These are phyloP conservation scores for Manduca sexta DNA, from an alignment of 1,140 invertebrate species.

Conservation along the genomic window DNA sequence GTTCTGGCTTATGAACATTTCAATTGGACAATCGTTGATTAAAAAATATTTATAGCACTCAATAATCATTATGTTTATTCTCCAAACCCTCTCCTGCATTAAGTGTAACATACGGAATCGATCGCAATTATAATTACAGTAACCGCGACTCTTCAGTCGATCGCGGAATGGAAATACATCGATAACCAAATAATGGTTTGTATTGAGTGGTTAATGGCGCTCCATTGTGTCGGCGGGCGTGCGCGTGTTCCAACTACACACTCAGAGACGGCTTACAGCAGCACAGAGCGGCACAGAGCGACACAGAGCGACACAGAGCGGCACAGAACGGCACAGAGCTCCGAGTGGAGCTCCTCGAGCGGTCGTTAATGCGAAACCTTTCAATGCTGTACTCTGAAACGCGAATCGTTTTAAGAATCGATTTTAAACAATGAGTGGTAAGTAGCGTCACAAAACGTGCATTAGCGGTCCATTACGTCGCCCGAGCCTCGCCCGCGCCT, in stretches of 20 bases:
- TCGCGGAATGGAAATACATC: not conserved
- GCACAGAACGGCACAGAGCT: not conserved
- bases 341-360: not conserved
- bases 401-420: not conserved
- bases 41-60: no score
- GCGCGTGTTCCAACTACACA: not conserved
- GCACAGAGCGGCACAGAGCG: not conserved
- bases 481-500: not conserved
- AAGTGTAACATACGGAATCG: no score
- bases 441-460: not conserved
- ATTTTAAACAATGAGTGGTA: not conserved
- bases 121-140: no score
- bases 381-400: not conserved
- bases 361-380: not conserved
- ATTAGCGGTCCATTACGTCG: not conserved
- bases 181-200: not conserved
- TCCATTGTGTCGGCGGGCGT: not conserved
- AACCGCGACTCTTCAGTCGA: no score
- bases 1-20: no score
- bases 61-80: no score
- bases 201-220: conserved; percentile 1
- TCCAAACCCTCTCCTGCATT: no score
- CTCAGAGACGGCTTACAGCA: not conserved
- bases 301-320: not conserved
- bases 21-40: no score